These are phyloP conservation scores for Dryobotodes eremita DNA, from an alignment of 2,888 invertebrate species.

Conservation along the genomic window DNA sequence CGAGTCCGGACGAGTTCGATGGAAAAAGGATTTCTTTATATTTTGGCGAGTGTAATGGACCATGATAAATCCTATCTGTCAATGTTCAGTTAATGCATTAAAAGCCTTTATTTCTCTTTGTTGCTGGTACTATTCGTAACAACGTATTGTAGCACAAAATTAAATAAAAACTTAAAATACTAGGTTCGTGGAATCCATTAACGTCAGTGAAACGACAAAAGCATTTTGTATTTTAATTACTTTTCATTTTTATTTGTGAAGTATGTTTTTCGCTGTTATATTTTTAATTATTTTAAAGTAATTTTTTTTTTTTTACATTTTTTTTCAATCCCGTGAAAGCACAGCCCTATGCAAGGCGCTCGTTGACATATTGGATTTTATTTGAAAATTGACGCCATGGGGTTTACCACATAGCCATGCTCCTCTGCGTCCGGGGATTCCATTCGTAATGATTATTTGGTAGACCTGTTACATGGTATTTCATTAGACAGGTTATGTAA, in stretches of 20 bases:
- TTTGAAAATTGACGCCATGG: conserved; percentile 66
- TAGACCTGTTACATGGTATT: conserved; percentile 37
- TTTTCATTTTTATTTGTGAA: not conserved
- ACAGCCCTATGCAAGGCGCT: conserved; percentile 53
- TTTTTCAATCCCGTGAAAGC: conserved; percentile 12
- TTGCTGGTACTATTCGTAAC: conserved; percentile 2
- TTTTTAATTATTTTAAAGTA: not conserved
- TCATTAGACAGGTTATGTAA: conserved; percentile 35
- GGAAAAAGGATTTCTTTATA: conserved; percentile 48
- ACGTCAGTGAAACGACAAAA: not conserved
- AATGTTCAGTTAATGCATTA: conserved; percentile 43
- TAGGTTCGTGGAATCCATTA: not conserved
- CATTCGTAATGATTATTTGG: conserved; percentile 53
- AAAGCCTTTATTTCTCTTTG: conserved; percentile 46
- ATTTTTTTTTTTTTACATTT: not conserved
- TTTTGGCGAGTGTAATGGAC: conserved; percentile 49
- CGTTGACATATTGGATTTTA: conserved; percentile 73
- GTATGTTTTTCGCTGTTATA: not conserved
- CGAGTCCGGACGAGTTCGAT: conserved; percentile 15
- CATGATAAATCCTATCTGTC: conserved; percentile 44
- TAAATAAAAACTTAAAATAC: not conserved
- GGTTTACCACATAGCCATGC: conserved; percentile 46
- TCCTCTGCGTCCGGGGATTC: conserved; percentile 45
- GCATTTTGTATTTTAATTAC: not conserved
- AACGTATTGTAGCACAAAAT: conserved; percentile 11